These are phyloP conservation scores for Smutsia temminckii DNA, from an alignment of 2,797 vertebrate species.

Conservation along the genomic window DNA sequence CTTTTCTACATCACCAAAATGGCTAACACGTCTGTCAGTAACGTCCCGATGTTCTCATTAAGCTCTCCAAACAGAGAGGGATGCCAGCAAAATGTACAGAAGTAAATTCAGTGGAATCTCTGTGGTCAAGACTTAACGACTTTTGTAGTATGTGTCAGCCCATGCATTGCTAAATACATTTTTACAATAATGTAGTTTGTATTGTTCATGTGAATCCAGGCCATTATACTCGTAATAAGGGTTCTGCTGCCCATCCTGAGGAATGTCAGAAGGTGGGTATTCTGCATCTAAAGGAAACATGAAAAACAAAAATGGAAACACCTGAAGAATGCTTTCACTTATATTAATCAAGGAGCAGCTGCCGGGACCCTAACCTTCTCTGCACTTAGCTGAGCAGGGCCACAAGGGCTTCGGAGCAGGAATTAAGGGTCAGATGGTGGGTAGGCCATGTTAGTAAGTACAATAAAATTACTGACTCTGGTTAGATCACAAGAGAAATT, in stretches of 20 bases:
- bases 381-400: slow-evolving; percentile 48
- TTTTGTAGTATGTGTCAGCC: slow-evolving; percentile 29
- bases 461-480: slow-evolving; percentile 40
- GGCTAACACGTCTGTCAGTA: not conserved
- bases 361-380: slow-evolving; percentile 3
- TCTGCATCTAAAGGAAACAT: slow-evolving; percentile 47
- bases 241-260: slow-evolving; percentile 41
- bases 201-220: slow-evolving; percentile 23
- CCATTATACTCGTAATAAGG: slow-evolving; percentile 40
- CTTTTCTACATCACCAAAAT: not conserved
- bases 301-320: slow-evolving; percentile 43
- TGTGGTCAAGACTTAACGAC: not conserved
- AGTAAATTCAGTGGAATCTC: slow-evolving; percentile 25
- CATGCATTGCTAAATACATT: slow-evolving; percentile 6
- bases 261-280: slow-evolving; percentile 5
- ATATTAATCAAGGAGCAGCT: slow-evolving; percentile 37
- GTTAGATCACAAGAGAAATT: slow-evolving; percentile 18
- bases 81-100: slow-evolving; percentile 17
- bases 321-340: slow-evolving; percentile 36
- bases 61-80: not conserved
- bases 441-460: slow-evolving; percentile 23
- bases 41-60: not conserved
- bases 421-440: slow-evolving; percentile 32
- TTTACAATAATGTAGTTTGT: slow-evolving; percentile 38
- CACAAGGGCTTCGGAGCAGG: not conserved